Evolutionary conservation across 2,797 vertebrate species (phyloP).

Genomic region (Anomalospiza imberbis): DNA sequence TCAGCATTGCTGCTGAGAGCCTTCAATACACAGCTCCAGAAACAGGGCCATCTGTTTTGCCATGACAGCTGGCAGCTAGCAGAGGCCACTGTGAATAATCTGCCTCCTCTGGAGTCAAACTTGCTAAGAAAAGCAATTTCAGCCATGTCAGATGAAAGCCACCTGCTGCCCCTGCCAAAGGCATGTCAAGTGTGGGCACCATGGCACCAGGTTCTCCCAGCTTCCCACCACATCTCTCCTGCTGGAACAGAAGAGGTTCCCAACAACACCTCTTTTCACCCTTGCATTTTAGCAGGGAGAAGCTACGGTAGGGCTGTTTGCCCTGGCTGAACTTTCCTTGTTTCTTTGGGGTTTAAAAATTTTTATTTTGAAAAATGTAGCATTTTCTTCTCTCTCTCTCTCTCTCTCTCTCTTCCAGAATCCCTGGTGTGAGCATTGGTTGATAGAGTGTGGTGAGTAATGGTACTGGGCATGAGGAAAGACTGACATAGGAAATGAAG

Average conservation of each 20-base stretch:
- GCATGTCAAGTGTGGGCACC: background rate
- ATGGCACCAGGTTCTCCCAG: rapidly evolving
- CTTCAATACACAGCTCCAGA: background rate
- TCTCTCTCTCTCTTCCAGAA: background rate
- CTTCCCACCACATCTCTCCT: background rate
- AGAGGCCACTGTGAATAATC: background rate
- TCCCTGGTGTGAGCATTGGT: background rate
- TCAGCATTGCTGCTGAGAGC: background rate
- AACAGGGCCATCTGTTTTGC: constrained; percentile 39
- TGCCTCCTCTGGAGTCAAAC: background rate
- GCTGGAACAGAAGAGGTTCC: background rate
- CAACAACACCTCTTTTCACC: background rate
- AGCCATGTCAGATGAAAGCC: background rate
- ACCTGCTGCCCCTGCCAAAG: background rate
- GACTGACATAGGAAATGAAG: background rate
- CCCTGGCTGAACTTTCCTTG: background rate
- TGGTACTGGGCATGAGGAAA: background rate
- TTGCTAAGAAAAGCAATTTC: background rate
- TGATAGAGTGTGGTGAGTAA: background rate
- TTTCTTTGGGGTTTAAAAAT: background rate
- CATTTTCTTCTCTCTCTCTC: background rate
- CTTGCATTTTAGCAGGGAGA: background rate
- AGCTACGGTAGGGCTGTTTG: background rate
- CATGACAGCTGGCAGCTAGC: constrained; percentile 44
- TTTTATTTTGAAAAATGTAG: background rate